These are phyloP conservation scores for Sphaerophoria taeniata DNA, from an alignment of 2,888 invertebrate species.

Conservation along the genomic window DNA sequence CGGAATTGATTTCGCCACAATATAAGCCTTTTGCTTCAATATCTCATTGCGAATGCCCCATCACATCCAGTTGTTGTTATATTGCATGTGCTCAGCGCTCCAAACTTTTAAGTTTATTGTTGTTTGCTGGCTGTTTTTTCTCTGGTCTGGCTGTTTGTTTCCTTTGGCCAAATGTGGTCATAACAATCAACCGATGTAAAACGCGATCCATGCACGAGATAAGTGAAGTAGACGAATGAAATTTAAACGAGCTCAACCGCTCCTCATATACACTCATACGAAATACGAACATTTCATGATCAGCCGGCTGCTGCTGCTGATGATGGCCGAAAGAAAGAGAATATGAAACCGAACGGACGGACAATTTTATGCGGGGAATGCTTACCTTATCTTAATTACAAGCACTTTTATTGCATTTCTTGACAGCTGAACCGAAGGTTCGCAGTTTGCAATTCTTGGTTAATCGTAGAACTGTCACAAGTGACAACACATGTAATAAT, in stretches of 20 bases:
- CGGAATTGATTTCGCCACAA: slow-evolving; percentile 59
- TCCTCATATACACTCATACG: slow-evolving; percentile 30
- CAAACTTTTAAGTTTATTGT: slow-evolving; percentile 12
- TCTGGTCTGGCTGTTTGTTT: slow-evolving; percentile 60
- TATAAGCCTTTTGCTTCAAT: slow-evolving; percentile 15
- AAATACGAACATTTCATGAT: slow-evolving; percentile 2
- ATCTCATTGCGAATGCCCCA: slow-evolving; percentile 15
- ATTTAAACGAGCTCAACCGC: slow-evolving; percentile 71
- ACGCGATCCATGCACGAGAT: slow-evolving; percentile 70
- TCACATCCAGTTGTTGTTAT: not conserved
- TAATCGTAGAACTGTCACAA: slow-evolving; percentile 68
- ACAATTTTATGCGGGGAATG: slow-evolving; percentile 64
- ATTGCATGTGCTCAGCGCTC: slow-evolving; percentile 8
- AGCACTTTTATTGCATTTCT: slow-evolving; percentile 76
- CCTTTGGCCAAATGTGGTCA: slow-evolving; percentile 71
- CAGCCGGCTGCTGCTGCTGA: slow-evolving; percentile 5
- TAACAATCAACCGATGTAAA: slow-evolving; percentile 74
- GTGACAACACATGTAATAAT: slow-evolving; percentile 71
- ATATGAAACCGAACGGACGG: slow-evolving; percentile 46
- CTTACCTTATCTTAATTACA: slow-evolving; percentile 76
- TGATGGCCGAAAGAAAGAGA: slow-evolving; percentile 1
- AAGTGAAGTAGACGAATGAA: slow-evolving; percentile 74
- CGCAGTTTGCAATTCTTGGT: slow-evolving; percentile 44
- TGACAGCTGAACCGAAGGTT: slow-evolving; percentile 76
- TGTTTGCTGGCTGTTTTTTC: slow-evolving; percentile 33